Conservation (phyloP, 2,888 invertebrate genomes). For the Scaptomyza tumidula region DNA sequence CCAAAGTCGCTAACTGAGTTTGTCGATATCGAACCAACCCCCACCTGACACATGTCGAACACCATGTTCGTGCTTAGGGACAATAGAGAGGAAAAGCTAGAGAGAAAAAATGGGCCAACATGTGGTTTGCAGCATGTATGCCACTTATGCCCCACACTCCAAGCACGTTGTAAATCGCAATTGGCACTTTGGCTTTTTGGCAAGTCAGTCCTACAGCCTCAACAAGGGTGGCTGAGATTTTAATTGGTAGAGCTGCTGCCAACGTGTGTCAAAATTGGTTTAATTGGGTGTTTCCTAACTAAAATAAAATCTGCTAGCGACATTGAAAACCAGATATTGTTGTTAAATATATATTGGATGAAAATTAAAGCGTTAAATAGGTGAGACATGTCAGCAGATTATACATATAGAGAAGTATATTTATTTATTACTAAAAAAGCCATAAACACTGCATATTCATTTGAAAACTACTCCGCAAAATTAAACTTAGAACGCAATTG, state of each 20-base stretch:
- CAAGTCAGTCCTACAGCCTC: conserved; percentile 29
- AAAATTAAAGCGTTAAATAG: not conserved
- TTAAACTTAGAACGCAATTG: too few relatives aligned
- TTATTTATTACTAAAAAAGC: too few relatives aligned
- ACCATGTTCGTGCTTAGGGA: conserved; percentile 4
- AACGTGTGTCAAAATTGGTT: conserved; percentile 54
- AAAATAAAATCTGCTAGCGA: conserved; percentile 2
- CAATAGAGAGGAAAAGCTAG: not conserved
- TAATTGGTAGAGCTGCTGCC: conserved; percentile 53
- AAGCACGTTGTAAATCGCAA: conserved; percentile 48
- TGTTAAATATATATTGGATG: not conserved
- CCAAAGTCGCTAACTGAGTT: conserved; percentile 32
- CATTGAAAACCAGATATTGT: conserved; percentile 1
- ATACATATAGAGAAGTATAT: too few relatives aligned
- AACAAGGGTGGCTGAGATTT: conserved; percentile 27
- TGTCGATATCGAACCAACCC: conserved; percentile 46
- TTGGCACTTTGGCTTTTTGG: conserved; percentile 53
- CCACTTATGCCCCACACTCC: not conserved
- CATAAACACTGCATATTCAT: too few relatives aligned
- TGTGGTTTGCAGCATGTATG: conserved; percentile 39
- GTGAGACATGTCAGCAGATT: too few relatives aligned
- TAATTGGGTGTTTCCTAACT: conserved; percentile 23
- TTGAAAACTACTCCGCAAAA: too few relatives aligned
- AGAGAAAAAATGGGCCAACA: conserved; percentile 48
- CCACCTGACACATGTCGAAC: not conserved